Evolutionary conservation across 2,797 vertebrate species (phyloP).

Genomic region (Alfaro cultratus): DNA sequence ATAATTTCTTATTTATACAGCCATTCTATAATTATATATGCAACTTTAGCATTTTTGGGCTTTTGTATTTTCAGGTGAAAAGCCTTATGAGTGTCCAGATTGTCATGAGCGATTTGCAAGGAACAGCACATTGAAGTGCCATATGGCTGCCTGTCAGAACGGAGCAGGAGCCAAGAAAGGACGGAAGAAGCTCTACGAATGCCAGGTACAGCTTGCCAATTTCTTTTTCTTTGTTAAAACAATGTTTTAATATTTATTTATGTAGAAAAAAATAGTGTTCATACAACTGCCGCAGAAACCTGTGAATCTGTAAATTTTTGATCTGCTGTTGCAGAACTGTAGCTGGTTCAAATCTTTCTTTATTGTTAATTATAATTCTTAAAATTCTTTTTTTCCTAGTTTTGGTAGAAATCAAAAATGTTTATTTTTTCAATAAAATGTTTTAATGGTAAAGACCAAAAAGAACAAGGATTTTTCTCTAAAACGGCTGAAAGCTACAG

Average conservation of each 20-base stretch:
- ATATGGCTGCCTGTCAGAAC: constrained; percentile 96
- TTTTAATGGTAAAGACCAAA: not conserved
- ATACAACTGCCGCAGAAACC: too few species aligned
- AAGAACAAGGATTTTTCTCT: not conserved
- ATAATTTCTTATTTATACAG: not conserved
- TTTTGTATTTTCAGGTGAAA: constrained; percentile 87
- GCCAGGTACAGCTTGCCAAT: constrained; percentile 85
- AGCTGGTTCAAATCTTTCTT: not conserved
- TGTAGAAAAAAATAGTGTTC: not conserved
- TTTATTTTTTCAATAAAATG: not conserved
- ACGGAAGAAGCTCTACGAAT: constrained; percentile 97
- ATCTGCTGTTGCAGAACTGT: not conserved
- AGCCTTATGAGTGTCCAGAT: constrained; percentile 97
- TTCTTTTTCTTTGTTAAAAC: not conserved
- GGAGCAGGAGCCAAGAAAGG: constrained; percentile 97
- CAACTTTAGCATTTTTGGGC: not conserved
- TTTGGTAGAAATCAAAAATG: not conserved
- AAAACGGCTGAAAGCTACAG: not conserved
- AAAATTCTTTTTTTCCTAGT: not conserved
- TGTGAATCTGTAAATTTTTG: not conserved
- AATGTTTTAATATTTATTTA: not conserved
- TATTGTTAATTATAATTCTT: too few species aligned
- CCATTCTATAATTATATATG: not conserved
- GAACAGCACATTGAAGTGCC: constrained; percentile 97
- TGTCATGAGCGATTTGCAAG: constrained; percentile 96